Evolutionary conservation across 1,140 invertebrate genomes (phyloP), one percentile per base, ranked within the genome.

Genomic region (Brachionus koreanus): DNA sequence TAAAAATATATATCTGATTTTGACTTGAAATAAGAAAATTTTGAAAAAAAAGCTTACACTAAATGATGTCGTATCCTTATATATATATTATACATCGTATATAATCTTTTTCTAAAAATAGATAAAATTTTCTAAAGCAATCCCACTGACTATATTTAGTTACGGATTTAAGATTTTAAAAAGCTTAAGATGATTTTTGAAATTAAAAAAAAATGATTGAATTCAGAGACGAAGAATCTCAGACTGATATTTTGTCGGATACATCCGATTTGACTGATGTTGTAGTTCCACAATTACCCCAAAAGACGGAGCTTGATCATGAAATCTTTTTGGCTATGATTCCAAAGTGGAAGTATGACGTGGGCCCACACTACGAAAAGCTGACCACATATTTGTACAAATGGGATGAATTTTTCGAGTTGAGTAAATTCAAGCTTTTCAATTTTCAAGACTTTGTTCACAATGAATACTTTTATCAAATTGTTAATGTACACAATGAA

Each of bases 351-450:
- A 74, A 74, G 33, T 74, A 42, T 25, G 69, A 74, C 25, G 16
- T 74, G 19, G 42, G 69, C 0, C n/a, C 23, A 19, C 9, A 46
- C 3, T 74, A 74, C 7, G 25, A 74, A 23, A 46, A 74, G 3
- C 23, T 74, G 10, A 25, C 19, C 23, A 46, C 23, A 3, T 29
- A 23, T 29, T 46, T 74, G n/a, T 74, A 46, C 69, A 74, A 74
- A 46, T 74, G 69, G 69, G 69, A 74, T 25, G 69, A 74, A n/a
- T 74, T 74, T 33, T 74, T 74, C 29, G 69, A 74, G n/a, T 39
- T 74, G 16, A 46, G 69, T 49, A 74, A 46, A 46, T 74, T 25
- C 5, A 74, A 74, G 5, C 7, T 74, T 0, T 74, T 74, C 39
- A 29, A 19, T 29, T 46, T 74, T 74, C 2, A 46, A 0, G 69